Evolutionary conservation across 2,113 vertebrate genomes (phyloP).

Genomic region (Irena cyanogastra): DNA sequence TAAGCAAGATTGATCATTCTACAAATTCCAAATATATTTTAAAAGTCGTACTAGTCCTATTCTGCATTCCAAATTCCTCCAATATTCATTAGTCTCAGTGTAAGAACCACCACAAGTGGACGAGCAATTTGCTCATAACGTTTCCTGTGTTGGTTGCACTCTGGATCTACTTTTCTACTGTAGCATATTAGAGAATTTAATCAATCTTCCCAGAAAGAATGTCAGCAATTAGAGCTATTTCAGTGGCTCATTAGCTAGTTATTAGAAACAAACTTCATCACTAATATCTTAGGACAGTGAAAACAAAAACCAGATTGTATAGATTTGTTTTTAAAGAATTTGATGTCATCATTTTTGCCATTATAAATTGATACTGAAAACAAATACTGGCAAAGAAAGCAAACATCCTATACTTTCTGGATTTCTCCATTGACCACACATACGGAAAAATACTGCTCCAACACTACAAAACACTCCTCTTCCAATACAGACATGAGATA

Average conservation of each 20-base stretch:
- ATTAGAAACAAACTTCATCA: conserved; percentile 19
- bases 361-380: background rate
- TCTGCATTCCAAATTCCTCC: background rate
- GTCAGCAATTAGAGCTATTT: background rate
- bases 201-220: background rate
- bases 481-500: background rate
- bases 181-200: background rate
- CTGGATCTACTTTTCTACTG: background rate
- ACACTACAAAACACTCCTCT: background rate
- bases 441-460: background rate
- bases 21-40: background rate
- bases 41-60: background rate
- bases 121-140: background rate
- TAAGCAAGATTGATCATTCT: background rate
- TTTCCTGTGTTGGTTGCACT: background rate
- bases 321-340: background rate
- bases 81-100: background rate
- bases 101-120: background rate
- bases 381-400: background rate
- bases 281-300: background rate
- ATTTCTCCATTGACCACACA: background rate
- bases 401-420: background rate
- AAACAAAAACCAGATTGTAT: background rate
- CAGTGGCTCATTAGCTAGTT: background rate
- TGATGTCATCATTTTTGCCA: background rate